A percentile compares a stretch with the other conserved stretches of the same genome.
phyloP scores from a whole-genome alignment of 1,140 invertebrate species.

The Drosophila busckii region DNA sequence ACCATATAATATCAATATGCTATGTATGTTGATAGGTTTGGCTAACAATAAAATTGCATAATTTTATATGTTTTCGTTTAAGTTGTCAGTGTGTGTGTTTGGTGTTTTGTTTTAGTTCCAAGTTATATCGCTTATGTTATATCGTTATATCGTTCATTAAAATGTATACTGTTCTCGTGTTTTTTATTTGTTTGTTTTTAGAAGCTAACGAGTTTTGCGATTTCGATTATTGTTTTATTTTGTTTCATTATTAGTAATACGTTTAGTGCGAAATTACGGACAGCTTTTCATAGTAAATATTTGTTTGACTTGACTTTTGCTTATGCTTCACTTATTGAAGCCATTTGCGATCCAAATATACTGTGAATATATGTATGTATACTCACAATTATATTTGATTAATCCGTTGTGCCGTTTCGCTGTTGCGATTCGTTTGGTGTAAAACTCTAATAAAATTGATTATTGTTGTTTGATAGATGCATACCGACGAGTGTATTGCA shows the following conservation, averaged over 20 bases:
- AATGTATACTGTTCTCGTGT: slow-evolving; percentile 42
- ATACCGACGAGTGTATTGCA: slow-evolving; percentile 59
- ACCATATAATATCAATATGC: slow-evolving; percentile 1
- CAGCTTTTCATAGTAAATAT: slow-evolving; percentile 45
- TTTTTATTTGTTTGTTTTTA: slow-evolving; percentile 22
- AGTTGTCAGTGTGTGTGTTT: no score
- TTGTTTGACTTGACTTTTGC: slow-evolving; percentile 27
- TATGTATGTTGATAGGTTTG: no score
- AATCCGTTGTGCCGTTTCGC: slow-evolving; percentile 19
- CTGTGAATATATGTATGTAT: no score
- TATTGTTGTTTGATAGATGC: slow-evolving; percentile 73
- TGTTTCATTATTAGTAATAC: slow-evolving; percentile 52
- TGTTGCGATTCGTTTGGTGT: slow-evolving; percentile 42
- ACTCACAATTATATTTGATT: slow-evolving; percentile 19
- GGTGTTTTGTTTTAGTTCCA: slow-evolving; percentile 42
- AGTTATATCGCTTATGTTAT: slow-evolving; percentile 40
- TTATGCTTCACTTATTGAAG: no score
- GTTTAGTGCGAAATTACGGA: slow-evolving; percentile 72
- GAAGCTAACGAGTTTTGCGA: slow-evolving; percentile 57
- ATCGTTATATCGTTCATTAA: slow-evolving; percentile 17
- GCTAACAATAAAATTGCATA: slow-evolving; percentile 77
- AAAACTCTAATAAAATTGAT: slow-evolving; percentile 76
- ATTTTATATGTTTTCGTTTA: slow-evolving; percentile 32
- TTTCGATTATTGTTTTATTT: slow-evolving; percentile 69
- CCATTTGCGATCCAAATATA: no score